Base-by-base conservation (phyloP, 2,797 vertebrate species). In the Phataginus tetradactyla region DNA sequence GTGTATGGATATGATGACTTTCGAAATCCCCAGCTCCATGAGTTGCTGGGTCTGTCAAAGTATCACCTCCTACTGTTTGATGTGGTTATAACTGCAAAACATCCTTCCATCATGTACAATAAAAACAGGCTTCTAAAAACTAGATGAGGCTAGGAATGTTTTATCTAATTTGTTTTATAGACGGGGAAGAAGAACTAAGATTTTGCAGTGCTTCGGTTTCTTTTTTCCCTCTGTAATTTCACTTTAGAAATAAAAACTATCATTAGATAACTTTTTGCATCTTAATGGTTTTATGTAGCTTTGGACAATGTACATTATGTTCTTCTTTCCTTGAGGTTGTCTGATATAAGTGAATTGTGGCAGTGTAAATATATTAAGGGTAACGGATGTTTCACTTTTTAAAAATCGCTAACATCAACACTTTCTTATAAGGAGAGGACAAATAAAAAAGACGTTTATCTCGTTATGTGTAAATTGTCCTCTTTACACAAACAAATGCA, bases 181-280 rank as follows among this genome's bases (percentile, higher is more conserved):
- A 86, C 80, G 39, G 49, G 3, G 3, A 5, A 20, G 75, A 25
- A 49, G 4, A 3, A 1, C 25, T 32, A 57, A 78, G 37, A 79
- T 92, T 95, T 77, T 95, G 15, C 10, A 55, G 51, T 78, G 25
- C 18, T 79, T 84, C 75, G 3, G 2, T 74, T 94, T 84, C 34
- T 68, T 93, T 64, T 68, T 79, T 27, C 68, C 51, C 42, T 34
- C 5, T 39, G 45, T 80, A 81, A 90, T 93, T 97, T 94, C 5
- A 85, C 78, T 93, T 96, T 86, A 5, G 78, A 97, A 94, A 84
- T 85, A 75, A 91, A 95, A 97, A 68, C 25, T 55, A 4, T 88
- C 77, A 92, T 95, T 95, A 96, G 77, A 69, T 69, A 93, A 66
- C 75, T 92, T 94, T 84, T 92, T 69, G 75, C 15, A 92, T 88